Evolutionary conservation across 2,797 vertebrate genomes (phyloP).

Genomic region (Sebastes iracundus): DNA sequence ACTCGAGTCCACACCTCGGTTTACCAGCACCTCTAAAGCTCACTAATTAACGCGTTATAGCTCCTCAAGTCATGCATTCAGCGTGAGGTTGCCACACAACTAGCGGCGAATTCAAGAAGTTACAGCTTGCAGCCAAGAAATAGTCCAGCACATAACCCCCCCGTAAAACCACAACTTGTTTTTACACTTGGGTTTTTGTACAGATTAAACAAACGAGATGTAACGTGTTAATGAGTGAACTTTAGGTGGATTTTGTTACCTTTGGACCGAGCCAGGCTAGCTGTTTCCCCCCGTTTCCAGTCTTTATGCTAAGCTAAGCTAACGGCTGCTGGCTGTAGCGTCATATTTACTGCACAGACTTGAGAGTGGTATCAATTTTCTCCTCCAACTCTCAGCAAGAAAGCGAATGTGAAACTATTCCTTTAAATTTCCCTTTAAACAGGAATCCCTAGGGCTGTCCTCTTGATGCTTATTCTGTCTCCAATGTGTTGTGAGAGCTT

Average conservation of each 20-base stretch:
- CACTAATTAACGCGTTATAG: neutral
- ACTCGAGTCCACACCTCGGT: too few species aligned
- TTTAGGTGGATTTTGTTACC: neutral
- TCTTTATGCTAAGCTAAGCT: neutral
- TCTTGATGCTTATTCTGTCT: neutral
- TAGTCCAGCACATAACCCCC: too few species aligned
- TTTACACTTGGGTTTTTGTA: neutral
- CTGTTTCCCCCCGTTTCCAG: neutral
- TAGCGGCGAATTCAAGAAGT: neutral
- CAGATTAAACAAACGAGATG: neutral
- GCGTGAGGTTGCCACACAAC: neutral
- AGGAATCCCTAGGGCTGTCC: neutral
- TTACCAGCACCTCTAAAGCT: neutral
- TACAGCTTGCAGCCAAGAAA: neutral
- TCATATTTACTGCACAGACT: neutral
- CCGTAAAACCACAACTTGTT: too few species aligned
- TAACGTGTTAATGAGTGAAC: neutral
- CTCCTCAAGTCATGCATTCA: neutral
- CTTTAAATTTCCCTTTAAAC: neutral
- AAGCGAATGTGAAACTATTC: neutral
- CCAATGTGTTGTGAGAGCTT: constrained; percentile 31
- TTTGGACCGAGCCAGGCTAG: neutral
- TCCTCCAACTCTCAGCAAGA: neutral
- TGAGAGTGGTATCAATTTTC: neutral
- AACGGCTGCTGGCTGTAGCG: neutral